Percentiles rank a stretch among this genome's conserved stretches.
These are phyloP conservation scores for Climacteris rufus DNA, from an alignment of 2,113 vertebrate species.

Conservation along the genomic window DNA sequence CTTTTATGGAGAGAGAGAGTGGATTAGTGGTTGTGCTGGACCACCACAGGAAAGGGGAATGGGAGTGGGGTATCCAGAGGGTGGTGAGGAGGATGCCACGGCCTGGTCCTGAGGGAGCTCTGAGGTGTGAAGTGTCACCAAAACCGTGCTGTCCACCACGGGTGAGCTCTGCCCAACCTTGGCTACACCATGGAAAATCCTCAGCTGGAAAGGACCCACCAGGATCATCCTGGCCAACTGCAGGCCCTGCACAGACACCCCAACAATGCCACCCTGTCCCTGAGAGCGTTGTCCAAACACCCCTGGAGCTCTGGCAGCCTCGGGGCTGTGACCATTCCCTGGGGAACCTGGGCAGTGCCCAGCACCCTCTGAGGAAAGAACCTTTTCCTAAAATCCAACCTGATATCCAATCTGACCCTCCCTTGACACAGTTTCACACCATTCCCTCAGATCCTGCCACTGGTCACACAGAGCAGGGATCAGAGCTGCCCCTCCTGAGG, in stretches of 20 bases:
- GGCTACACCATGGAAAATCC: not conserved
- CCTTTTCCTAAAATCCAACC: not conserved
- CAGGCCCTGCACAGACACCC: not conserved
- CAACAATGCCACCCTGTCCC: not conserved
- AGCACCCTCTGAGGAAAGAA: not conserved
- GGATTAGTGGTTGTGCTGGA: not conserved
- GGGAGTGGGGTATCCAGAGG: not conserved
- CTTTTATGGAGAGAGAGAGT: not conserved
- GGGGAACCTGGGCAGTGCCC: not conserved
- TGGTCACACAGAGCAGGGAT: not conserved
- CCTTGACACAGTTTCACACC: accelerated
- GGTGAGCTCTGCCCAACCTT: not conserved
- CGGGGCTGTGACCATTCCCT: accelerated
- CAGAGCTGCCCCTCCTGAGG: not conserved
- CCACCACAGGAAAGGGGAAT: not conserved
- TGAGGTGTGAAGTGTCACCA: accelerated
- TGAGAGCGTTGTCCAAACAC: accelerated
- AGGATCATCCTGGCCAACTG: accelerated
- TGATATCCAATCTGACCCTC: not conserved
- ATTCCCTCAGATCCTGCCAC: not conserved
- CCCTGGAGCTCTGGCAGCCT: not conserved
- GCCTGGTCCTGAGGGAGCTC: accelerated
- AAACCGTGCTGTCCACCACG: accelerated
- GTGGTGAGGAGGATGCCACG: accelerated
- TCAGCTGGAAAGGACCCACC: not conserved